A percentile compares a stretch with the other conserved stretches of the same genome.
These are phyloP conservation scores for Polypterus senegalus DNA, from an alignment of 2,113 vertebrate species.

Conservation along the genomic window DNA sequence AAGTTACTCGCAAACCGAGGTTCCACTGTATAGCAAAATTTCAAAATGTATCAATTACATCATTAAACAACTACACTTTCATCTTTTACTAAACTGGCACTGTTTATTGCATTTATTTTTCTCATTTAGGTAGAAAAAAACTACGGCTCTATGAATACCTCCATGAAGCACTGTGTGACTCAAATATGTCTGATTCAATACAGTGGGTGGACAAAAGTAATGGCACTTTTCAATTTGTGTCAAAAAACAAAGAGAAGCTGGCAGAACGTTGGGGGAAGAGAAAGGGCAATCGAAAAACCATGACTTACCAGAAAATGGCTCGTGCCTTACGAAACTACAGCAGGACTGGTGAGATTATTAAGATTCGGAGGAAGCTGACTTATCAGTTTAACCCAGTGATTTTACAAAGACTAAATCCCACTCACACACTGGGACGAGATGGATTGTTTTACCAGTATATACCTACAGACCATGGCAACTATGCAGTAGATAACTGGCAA, in stretches of 20 bases:
- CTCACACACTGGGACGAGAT: conserved; percentile 44
- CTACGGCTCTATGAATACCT: conserved; percentile 86
- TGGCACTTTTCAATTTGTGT: conserved; percentile 88
- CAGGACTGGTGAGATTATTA: conserved; percentile 85
- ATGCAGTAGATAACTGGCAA: conserved; percentile 43
- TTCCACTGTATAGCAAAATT: too few relatives aligned
- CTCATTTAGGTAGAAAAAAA: conserved; percentile 69
- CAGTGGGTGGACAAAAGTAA: conserved; percentile 80
- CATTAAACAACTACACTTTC: too few relatives aligned
- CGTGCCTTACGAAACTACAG: conserved; percentile 88
- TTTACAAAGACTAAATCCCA: conserved; percentile 63
- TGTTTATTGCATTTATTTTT: neutral
- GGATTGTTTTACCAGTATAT: conserved; percentile 32
- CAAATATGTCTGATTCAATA: conserved; percentile 80
- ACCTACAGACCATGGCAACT: conserved; percentile 48
- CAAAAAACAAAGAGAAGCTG: conserved; percentile 92
- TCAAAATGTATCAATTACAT: too few relatives aligned
- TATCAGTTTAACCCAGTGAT: conserved; percentile 85
- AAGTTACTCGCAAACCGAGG: too few relatives aligned
- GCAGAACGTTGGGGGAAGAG: conserved; percentile 88
- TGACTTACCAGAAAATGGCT: conserved; percentile 98
- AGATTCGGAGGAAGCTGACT: conserved; percentile 85
- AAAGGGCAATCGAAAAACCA: conserved; percentile 91
- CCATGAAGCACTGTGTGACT: conserved; percentile 69
- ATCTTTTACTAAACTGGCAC: too few relatives aligned